These are phyloP conservation scores for Scaptomyza caliginosa DNA, from an alignment of 2,888 invertebrate species.

Conservation along the genomic window DNA sequence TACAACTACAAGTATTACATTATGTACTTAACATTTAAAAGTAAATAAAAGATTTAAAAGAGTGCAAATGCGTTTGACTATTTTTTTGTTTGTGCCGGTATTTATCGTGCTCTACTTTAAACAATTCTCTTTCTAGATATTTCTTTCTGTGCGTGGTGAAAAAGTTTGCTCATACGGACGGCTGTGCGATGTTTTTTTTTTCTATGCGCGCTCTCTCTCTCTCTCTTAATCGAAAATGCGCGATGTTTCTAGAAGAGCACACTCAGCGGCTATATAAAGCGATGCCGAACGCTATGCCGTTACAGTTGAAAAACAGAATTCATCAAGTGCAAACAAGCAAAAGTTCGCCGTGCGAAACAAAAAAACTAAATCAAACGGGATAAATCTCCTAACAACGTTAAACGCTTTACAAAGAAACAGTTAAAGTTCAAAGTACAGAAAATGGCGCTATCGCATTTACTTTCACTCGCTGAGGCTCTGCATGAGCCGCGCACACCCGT, in stretches of 20 bases:
- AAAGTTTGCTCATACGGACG: background rate
- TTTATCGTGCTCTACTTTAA: constrained; percentile 7
- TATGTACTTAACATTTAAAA: constrained; percentile 70
- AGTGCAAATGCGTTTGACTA: constrained; percentile 14
- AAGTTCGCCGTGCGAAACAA: constrained; percentile 38
- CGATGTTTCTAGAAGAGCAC: constrained; percentile 35
- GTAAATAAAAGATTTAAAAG: constrained; percentile 59
- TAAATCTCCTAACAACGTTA: constrained; percentile 1
- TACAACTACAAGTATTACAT: constrained; percentile 69
- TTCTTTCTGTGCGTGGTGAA: background rate
- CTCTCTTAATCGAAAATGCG: constrained; percentile 4
- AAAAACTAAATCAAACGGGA: constrained; percentile 9
- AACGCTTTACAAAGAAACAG: background rate
- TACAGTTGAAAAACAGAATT: constrained; percentile 31
- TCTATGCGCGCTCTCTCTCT: no score
- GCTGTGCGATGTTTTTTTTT: constrained; percentile 27
- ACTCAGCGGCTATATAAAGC: constrained; percentile 46
- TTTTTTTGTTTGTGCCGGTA: background rate
- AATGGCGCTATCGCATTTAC: constrained; percentile 59
- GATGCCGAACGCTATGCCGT: background rate
- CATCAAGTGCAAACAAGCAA: background rate
- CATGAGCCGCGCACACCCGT: constrained; percentile 37
- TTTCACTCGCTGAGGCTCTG: constrained; percentile 60
- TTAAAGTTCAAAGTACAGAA: constrained; percentile 22
- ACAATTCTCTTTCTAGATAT: constrained; percentile 1